Evolutionary conservation across 2,888 invertebrate genomes (phyloP), one percentile per base, ranked within the genome.

Genomic region (Lydus trimaculatus): DNA sequence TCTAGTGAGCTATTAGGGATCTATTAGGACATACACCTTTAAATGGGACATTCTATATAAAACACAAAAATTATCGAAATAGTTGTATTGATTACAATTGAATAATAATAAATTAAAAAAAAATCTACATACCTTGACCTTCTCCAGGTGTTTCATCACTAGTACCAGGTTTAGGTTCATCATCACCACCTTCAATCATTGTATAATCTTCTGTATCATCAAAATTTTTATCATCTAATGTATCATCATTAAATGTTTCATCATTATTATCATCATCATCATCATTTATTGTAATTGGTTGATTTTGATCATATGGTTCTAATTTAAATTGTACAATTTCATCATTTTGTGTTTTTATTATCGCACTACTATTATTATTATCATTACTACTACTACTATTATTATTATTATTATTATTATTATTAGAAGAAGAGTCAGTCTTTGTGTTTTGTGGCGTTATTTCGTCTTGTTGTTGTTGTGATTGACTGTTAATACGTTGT

Each of bases 111-210:
- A 60, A 43, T 39, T 66, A 72, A 73, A 72, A 67, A 20, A 69
- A 75, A 76, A 73, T 64, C 17, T 76, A 83, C 84, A 79, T 84
- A 85, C 85, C 85, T 85, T 85, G 84, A 77, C 82, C 82, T 78
- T 84, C 84, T 62, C 82, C 82, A 39, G 80, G 78, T 56, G 63
- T 33, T 60, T 78, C 81, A 64, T 84, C 75, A 74, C 84, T 84
- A 13, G 84, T 84, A n/a, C 84, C 84, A 15, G 84, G 82, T 66
- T 85, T 82, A 8, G 83, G 84, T 79, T 84, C 84, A 67, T 83
- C 83, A 28, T 81, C 81, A 8, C 78, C 78, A 58, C 78, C 76
- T 76, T 84, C 84, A 78, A 83, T 81, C 79, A 83, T 81, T 15
- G 82, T 76, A 78, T 83, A 83, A 71, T 84, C 84, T 65, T 84